These are phyloP conservation scores for Lordiphosa fenestrarum DNA, from an alignment of 2,888 invertebrate species.

Conservation along the genomic window DNA sequence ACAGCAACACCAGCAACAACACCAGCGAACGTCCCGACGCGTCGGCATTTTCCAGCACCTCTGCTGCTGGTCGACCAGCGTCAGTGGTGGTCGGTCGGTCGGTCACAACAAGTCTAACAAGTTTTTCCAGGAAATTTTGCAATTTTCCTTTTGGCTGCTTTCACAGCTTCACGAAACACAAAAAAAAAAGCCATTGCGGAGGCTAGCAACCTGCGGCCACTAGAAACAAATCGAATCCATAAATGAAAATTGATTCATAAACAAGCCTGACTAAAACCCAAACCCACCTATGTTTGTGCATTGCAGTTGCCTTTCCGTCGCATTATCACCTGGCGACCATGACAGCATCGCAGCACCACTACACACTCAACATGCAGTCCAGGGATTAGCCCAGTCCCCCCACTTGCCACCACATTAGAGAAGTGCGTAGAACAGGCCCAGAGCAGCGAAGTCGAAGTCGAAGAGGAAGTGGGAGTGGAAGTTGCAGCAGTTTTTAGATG, in stretches of 20 bases:
- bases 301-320: no score
- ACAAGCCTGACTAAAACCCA: conserved; percentile 21
- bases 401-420: no score
- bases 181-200: conserved; percentile 1
- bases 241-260: conserved; percentile 52
- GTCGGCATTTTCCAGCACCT: conserved; percentile 34
- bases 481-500: no score
- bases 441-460: no score
- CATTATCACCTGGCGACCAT: conserved; percentile 19
- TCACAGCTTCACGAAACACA: conserved; percentile 30
- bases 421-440: no score
- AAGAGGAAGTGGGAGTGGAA: no score
- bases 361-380: conserved; percentile 14
- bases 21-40: conserved; percentile 27
- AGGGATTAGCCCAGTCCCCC: conserved; percentile 4
- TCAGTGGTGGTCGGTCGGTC: conserved; percentile 23
- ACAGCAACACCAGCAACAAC: conserved; percentile 33
- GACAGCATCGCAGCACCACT: conserved; percentile 15
- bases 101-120: conserved; percentile 65
- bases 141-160: conserved; percentile 60
- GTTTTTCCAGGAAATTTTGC: conserved; percentile 74
- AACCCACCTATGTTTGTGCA: neutral
- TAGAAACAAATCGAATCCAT: conserved; percentile 54
- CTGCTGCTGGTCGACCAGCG: conserved; percentile 16
- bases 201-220: conserved; percentile 4